A percentile compares a stretch with the other conserved stretches of the same genome.
phyloP scores from a whole-genome alignment of 2,113 vertebrate species.

The Podarcis raffonei region DNA sequence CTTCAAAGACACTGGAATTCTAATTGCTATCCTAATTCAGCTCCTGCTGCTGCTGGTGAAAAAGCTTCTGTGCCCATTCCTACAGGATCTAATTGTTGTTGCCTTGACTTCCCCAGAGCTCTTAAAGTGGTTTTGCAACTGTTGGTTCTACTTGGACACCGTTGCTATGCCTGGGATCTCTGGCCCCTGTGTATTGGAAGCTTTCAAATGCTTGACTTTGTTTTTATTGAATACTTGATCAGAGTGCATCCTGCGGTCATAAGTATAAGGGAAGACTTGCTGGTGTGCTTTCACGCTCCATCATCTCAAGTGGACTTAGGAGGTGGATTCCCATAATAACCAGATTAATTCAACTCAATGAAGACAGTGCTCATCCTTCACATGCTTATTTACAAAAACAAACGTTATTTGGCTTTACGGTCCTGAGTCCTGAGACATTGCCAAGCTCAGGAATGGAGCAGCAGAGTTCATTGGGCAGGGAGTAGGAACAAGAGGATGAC shows the following conservation, averaged over 20 bases:
- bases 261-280: conserved; percentile 32
- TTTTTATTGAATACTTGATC: conserved; percentile 26
- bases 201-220: conserved; percentile 2
- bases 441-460: too few relatives aligned
- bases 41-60: neutral
- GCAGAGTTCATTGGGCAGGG: too few relatives aligned
- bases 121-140: conserved; percentile 45
- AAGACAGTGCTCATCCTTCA: neutral
- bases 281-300: neutral
- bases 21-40: neutral
- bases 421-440: too few relatives aligned
- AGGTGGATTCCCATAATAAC: neutral
- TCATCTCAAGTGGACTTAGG: neutral
- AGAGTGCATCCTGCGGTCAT: conserved; percentile 24
- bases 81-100: conserved; percentile 28
- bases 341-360: neutral
- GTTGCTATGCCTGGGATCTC: conserved; percentile 58
- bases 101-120: conserved; percentile 15
- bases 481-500: too few relatives aligned
- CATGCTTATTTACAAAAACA: neutral
- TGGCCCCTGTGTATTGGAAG: conserved; percentile 30
- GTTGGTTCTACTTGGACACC: conserved; percentile 43
- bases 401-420: too few relatives aligned
- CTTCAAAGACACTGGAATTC: neutral
- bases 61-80: conserved; percentile 27